These are phyloP conservation scores for Allobates femoralis DNA, from an alignment of 2,797 vertebrate genomes.

Conservation along the genomic window DNA sequence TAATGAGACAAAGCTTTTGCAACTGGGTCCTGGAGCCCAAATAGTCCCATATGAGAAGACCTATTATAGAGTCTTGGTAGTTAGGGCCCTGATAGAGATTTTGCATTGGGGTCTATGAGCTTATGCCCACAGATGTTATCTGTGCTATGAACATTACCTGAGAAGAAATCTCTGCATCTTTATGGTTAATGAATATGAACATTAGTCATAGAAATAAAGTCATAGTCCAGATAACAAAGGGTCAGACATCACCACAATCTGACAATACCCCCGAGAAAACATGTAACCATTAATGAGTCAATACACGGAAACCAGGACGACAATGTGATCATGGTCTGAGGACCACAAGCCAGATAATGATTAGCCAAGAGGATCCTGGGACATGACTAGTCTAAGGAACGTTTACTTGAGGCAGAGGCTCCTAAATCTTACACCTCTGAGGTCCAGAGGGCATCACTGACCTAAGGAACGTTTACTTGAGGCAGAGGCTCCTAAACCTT, in stretches of 20 bases:
- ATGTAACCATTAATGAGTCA: conserved; percentile 3
- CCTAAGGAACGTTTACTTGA: neutral
- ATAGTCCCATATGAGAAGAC: too few relatives aligned
- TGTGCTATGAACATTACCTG: too few relatives aligned
- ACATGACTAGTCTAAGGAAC: neutral
- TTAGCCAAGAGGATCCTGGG: neutral
- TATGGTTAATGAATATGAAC: neutral
- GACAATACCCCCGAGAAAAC: neutral
- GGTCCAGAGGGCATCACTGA: neutral
- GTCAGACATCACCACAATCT: neutral
- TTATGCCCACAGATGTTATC: too few relatives aligned
- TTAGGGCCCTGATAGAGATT: too few relatives aligned
- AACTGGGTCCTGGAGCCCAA: too few relatives aligned
- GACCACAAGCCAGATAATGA: neutral
- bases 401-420: neutral
- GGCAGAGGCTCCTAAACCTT: neutral
- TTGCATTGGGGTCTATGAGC: too few relatives aligned
- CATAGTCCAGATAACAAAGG: neutral
- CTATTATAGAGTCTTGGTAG: too few relatives aligned
- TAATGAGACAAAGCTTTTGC: too few relatives aligned
- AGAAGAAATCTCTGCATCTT: neutral
- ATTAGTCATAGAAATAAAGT: neutral
- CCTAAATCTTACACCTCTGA: too few relatives aligned
- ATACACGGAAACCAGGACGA: conserved; percentile 10
- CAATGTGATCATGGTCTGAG: conserved; percentile 3